Conservation (phyloP, 2,797 vertebrate species). For the Tenualosa thibaudeaui region DNA sequence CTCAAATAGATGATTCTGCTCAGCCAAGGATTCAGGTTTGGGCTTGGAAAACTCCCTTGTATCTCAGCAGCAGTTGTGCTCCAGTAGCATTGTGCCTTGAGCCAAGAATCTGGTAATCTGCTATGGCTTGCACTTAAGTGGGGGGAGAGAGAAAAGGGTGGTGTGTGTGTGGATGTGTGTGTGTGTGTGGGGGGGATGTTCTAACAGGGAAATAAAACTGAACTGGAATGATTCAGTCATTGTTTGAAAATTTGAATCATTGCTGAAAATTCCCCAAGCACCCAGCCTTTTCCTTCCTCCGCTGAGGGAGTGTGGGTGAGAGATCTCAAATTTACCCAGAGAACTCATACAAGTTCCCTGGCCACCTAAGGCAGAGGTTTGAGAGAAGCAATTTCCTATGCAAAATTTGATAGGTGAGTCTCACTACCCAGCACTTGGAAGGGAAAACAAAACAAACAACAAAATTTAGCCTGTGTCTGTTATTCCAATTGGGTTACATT, state of each 20-base stretch:
- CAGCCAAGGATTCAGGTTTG: neutral
- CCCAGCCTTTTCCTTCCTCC: neutral
- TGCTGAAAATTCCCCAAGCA: neutral
- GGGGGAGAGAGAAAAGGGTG: neutral
- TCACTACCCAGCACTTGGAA: neutral
- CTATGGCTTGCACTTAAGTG: constrained; percentile 9
- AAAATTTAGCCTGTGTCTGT: neutral
- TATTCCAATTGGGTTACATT: neutral
- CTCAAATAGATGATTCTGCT: neutral
- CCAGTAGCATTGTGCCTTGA: neutral
- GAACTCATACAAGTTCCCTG: neutral
- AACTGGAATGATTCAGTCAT: neutral
- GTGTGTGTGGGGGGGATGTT: too few relatives aligned
- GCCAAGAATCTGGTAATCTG: constrained; percentile 9
- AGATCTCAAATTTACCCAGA: neutral
- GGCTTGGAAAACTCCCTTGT: neutral
- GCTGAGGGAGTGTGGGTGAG: neutral
- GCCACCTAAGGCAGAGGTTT: neutral
- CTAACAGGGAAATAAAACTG: neutral
- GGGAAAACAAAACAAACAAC: neutral
- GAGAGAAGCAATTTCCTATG: neutral
- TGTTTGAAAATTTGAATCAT: neutral
- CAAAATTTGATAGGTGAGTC: neutral
- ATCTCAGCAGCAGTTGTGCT: constrained; percentile 10
- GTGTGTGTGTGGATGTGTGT: too few relatives aligned